phyloP scores from a whole-genome alignment of 2,797 vertebrate species.

The Oreortyx pictus region DNA sequence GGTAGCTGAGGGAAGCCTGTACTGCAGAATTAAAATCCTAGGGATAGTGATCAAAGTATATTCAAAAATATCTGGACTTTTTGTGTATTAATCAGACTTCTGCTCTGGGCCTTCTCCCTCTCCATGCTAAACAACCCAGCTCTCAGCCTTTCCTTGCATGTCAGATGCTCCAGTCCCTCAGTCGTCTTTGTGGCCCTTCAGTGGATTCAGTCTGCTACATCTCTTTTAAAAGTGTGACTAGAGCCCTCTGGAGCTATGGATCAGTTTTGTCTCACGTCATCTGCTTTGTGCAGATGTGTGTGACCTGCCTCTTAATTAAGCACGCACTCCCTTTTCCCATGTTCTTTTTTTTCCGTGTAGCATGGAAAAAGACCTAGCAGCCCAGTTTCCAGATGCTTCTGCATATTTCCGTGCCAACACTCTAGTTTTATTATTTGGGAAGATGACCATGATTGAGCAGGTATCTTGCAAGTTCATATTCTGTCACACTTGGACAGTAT shows the following conservation, averaged over 20 bases:
- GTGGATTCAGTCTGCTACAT: background rate
- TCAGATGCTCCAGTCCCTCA: background rate
- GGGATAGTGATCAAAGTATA: background rate
- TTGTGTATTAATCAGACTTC: background rate
- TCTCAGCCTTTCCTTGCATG: background rate
- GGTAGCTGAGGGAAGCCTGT: background rate
- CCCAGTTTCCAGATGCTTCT: background rate
- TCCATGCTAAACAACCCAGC: background rate
- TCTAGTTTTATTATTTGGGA: background rate
- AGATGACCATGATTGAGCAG: background rate
- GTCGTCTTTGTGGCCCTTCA: background rate
- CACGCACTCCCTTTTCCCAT: background rate
- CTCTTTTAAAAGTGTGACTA: background rate
- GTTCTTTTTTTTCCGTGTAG: background rate
- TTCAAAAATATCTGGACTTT: background rate
- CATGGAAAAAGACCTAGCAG: background rate
- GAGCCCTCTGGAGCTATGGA: background rate
- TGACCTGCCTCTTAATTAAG: slow-evolving; percentile 17
- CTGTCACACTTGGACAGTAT: background rate
- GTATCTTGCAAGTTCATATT: background rate
- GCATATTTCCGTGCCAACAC: rapidly evolving
- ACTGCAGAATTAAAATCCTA: background rate
- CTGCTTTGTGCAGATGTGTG: background rate
- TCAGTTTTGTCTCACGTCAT: background rate
- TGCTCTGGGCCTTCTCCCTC: background rate